Evolutionary conservation across 2,797 vertebrate genomes (phyloP).

Genomic region (Microtus agrestis): DNA sequence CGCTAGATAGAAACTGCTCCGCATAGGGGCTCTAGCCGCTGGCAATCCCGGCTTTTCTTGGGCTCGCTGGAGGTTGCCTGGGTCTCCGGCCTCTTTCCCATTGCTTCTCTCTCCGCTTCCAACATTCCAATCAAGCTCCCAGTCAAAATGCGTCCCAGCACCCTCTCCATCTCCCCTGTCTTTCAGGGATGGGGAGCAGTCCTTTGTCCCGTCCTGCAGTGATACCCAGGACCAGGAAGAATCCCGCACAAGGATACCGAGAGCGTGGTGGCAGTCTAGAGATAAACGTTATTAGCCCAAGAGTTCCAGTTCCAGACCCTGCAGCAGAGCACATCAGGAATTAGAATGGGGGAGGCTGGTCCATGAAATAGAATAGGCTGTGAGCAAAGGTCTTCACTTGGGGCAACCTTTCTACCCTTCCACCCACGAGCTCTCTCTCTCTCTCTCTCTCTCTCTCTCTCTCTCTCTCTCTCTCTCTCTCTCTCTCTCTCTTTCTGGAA

Average conservation of each 20-base stretch:
- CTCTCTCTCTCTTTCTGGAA: neutral
- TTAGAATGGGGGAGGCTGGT: neutral
- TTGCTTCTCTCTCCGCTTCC: neutral
- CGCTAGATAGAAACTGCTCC: neutral
- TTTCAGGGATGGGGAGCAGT: neutral
- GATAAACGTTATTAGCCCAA: neutral
- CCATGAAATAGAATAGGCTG: neutral
- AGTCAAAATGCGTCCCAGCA: neutral
- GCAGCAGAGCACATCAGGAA: neutral
- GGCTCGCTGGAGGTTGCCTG: neutral
- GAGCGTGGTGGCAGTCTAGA: neutral
- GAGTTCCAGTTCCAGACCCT: neutral
- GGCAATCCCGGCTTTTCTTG: neutral
- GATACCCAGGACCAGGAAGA: fast-evolving
- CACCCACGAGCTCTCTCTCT: neutral
- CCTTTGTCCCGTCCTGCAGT: neutral
- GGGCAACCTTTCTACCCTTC: neutral
- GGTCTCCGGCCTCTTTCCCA: neutral
- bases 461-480: neutral
- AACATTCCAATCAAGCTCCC: neutral
- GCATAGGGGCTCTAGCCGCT: neutral
- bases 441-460: neutral
- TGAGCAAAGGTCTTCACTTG: neutral
- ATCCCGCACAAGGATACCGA: neutral
- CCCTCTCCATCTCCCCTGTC: neutral